Conservation (phyloP, 1,140 invertebrate genomes). For the Tetraneura akinire region DNA sequence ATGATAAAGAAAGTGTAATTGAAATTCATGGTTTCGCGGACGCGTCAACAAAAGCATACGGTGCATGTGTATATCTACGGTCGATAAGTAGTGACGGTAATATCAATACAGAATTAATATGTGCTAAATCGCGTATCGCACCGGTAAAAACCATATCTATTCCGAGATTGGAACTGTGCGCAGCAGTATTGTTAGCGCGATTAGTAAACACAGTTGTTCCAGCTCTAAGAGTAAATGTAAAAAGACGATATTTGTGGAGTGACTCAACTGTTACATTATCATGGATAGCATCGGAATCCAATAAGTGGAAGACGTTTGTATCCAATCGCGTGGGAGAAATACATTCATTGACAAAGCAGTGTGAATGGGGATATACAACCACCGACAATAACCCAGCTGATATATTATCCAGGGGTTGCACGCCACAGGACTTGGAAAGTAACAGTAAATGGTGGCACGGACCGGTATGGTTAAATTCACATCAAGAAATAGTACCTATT, state of each 20-base stretch:
- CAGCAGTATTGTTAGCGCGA: not conserved
- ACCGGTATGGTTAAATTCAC: not conserved
- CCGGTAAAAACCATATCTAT: not conserved
- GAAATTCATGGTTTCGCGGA: slow-evolving; percentile 38
- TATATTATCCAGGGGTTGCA: slow-evolving; percentile 52
- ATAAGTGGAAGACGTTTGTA: slow-evolving; percentile 34
- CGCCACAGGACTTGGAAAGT: slow-evolving; percentile 55
- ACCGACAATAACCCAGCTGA: slow-evolving; percentile 53
- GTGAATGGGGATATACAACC: slow-evolving; percentile 55
- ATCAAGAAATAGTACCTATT: no score
- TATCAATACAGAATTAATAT: not conserved
- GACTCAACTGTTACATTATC: slow-evolving; percentile 39
- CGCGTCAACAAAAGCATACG: slow-evolving; percentile 19
- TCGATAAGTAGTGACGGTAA: not conserved
- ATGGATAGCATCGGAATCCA: slow-evolving; percentile 44
- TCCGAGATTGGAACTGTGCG: slow-evolving; percentile 2
- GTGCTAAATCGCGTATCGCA: not conserved
- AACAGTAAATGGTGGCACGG: slow-evolving; percentile 50
- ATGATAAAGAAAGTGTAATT: not conserved
- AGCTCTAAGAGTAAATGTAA: not conserved
- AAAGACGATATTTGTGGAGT: slow-evolving; percentile 51
- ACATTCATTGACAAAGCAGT: slow-evolving; percentile 53
- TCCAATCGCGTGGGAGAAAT: slow-evolving; percentile 54
- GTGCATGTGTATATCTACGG: slow-evolving; percentile 3
- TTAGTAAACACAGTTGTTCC: not conserved